Evolutionary conservation across 2,797 vertebrate species (phyloP), one percentile per base, ranked within the genome.

Genomic region (Tapera naevia): DNA sequence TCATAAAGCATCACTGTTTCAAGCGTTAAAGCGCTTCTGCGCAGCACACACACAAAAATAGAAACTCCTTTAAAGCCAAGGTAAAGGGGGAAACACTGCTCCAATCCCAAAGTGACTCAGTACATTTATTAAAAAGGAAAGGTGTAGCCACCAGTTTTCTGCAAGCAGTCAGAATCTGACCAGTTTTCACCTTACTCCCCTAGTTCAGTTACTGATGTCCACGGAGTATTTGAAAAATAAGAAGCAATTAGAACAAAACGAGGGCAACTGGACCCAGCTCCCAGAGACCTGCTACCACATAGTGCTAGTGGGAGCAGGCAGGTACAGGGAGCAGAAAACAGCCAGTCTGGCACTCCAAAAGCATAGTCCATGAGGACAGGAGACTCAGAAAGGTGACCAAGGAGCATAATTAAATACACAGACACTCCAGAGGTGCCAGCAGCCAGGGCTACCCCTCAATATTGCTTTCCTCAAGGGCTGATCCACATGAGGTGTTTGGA

Each of bases 41-140:
- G 19, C 4, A 23, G 54, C 0, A 0, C 0, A 35, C 46, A 48
- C 9, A n/a, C n/a, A n/a, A n/a, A n/a, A n/a, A n/a, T n/a, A n/a
- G n/a, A n/a, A n/a, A n/a, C n/a, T n/a, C n/a, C 28, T 71, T 53
- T 33, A 62, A 62, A 95, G 11, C 5, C 8, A 80, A 18, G 2
- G 7, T 33, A 67, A 94, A 58, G 9, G 5, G 8, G 2, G 9
- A 89, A 78, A 41, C 56, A 28, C 35, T 48, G 69, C 25, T 54
- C 37, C 13, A 65, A 46, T n/a, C 15, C 39, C 25, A 17, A n/a
- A 62, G 17, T 8, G 11, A 56, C 5, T 64, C 0, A 0, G 43
- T 65, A 30, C 0, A 39, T 72, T 84, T 37, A 33, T 67, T 50
- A 64, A 51, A 46, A 46, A 14, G 28, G 66, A 23, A 73, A 35